These are phyloP conservation scores for Archips xylosteana DNA, from an alignment of 2,888 invertebrate species.

Conservation along the genomic window DNA sequence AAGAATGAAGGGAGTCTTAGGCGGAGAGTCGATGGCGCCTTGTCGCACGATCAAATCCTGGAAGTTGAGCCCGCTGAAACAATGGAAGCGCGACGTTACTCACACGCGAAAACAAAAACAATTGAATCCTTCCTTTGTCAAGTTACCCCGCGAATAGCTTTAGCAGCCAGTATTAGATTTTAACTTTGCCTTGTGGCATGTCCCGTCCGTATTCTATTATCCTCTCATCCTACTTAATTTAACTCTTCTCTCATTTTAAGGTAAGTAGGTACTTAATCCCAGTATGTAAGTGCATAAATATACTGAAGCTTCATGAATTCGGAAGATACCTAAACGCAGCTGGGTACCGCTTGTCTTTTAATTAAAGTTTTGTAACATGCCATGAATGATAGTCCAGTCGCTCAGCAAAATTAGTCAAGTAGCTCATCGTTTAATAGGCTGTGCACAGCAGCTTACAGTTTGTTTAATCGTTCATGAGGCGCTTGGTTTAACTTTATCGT, in stretches of 20 bases:
- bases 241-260: neutral
- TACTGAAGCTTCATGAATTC: neutral
- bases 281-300: neutral
- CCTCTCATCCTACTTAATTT: neutral
- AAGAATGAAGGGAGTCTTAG: constrained; percentile 95
- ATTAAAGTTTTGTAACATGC: neutral
- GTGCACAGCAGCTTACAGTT: constrained; percentile 32
- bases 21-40: constrained; percentile 94
- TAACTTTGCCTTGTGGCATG: neutral
- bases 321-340: neutral
- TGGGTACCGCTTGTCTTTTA: neutral
- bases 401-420: constrained; percentile 16
- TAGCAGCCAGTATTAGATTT: neutral
- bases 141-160: neutral
- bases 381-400: neutral
- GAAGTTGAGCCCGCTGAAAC: constrained; percentile 94
- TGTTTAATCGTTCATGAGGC: constrained; percentile 39
- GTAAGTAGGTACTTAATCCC: neutral
- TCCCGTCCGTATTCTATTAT: neutral
- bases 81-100: constrained; percentile 48
- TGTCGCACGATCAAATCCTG: constrained; percentile 95
- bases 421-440: constrained; percentile 25
- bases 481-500: constrained; percentile 42
- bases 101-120: constrained; percentile 22
- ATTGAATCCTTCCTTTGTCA: constrained; percentile 20